Base-by-base conservation (phyloP, 2,888 invertebrate genomes). In the Dicyrtomina minuta region DNA sequence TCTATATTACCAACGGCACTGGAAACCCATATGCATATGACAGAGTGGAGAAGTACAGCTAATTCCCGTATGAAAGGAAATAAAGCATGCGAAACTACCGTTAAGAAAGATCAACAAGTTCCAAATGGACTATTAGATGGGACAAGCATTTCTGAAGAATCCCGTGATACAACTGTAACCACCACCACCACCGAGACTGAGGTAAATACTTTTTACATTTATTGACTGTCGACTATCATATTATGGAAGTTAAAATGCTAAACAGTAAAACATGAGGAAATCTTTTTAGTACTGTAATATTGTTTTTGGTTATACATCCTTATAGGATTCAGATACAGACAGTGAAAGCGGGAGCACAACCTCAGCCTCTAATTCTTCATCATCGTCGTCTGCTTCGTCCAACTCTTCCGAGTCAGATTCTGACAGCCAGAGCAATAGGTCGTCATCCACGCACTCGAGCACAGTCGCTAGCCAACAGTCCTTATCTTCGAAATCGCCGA, bases 251-350 rank as follows among this genome's bases (percentile, higher is more conserved):
- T n/a, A n/a, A n/a, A n/a, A n/a, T n/a, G n/a, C n/a, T n/a, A n/a
- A n/a, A n/a, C n/a, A n/a, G n/a, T n/a, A n/a, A n/a, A n/a, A n/a
- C n/a, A n/a, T n/a, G n/a, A n/a, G n/a, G n/a, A n/a, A n/a, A n/a
- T n/a, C n/a, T n/a, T n/a, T n/a, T n/a, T n/a, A n/a, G n/a, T n/a
- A n/a, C n/a, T n/a, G n/a, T n/a, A n/a, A n/a, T n/a, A n/a, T n/a
- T n/a, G n/a, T n/a, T n/a, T n/a, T n/a, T n/a, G 26, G 15, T 13
- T 33, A 55, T 17, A 53, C 15, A 20, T 5, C 12, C n/a, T 17
- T 84, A 12, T 83, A 85, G 77, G 84, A 83, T 77, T 84, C 85
- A 33, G 73, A 70, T 5, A 83, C 82, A 33, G 83, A 71, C 20
- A 71, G 68, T 69, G 66, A 60, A 8, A 73, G 75, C 43, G 70